Conservation (phyloP, 2,797 vertebrate genomes). For the Centropyge bicolor region DNA sequence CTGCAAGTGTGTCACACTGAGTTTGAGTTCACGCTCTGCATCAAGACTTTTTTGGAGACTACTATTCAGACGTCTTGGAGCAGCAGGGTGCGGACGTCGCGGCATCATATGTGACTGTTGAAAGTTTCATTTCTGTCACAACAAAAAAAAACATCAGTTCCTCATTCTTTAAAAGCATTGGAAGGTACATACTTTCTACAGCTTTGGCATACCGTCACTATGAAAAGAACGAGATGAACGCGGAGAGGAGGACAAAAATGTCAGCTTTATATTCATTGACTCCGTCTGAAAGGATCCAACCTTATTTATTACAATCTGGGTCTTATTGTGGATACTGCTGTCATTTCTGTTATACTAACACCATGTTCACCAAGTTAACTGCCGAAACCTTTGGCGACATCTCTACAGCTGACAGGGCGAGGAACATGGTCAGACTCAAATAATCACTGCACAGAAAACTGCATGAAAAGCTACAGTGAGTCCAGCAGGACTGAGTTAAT, state of each 20-base stretch:
- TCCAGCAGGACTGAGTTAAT: background rate
- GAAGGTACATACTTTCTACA: background rate
- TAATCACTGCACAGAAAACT: background rate
- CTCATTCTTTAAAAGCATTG: background rate
- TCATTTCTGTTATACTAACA: background rate
- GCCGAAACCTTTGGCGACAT: background rate
- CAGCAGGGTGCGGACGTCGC: background rate
- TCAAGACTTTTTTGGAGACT: background rate
- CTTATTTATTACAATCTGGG: background rate
- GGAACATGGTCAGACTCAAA: background rate
- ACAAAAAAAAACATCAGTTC: background rate
- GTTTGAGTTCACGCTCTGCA: conserved; percentile 8
- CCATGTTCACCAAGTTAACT: background rate
- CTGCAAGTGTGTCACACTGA: conserved; percentile 3
- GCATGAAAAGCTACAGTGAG: background rate
- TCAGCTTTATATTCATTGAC: background rate
- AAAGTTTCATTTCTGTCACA: conserved; percentile 1
- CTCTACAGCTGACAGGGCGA: background rate
- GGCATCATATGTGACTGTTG: background rate
- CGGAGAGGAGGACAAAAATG: background rate
- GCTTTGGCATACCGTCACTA: background rate
- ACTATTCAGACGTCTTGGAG: background rate
- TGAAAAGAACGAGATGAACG: background rate
- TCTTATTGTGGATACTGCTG: background rate
- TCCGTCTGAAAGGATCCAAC: background rate